Conservation (phyloP, 1,140 invertebrate species). For the Musca domestica region DNA sequence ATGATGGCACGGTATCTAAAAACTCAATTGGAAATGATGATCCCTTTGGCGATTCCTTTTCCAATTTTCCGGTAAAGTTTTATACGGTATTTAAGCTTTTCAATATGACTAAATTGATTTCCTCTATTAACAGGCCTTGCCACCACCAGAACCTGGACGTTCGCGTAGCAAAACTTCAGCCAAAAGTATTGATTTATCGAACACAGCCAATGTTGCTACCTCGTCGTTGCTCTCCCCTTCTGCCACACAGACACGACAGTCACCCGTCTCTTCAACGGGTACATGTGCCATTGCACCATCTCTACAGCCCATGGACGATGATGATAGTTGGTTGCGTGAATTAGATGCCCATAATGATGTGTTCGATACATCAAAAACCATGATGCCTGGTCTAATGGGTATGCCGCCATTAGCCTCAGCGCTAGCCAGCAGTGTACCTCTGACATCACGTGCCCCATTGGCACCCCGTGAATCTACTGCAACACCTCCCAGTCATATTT, state of each 20-base stretch:
- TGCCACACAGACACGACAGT: constrained; percentile 12
- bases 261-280: constrained; percentile 24
- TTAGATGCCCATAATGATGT: constrained; percentile 48
- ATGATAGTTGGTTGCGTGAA: constrained; percentile 48
- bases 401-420: constrained; percentile 21
- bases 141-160: constrained; percentile 58
- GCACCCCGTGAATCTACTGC: constrained; percentile 44
- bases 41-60: constrained; percentile 80
- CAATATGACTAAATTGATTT: background rate
- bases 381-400: constrained; percentile 28
- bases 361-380: constrained; percentile 46
- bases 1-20: constrained; percentile 54
- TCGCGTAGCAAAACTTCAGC: constrained; percentile 42
- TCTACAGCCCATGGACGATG: constrained; percentile 32
- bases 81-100: too few relatives aligned
- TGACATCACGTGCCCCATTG: constrained; percentile 33
- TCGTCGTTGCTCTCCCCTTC: constrained; percentile 37
- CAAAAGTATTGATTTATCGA: constrained; percentile 31
- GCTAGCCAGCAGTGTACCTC: constrained; percentile 30
- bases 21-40: constrained; percentile 57
- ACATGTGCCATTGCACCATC: constrained; percentile 34
- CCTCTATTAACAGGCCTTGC: constrained; percentile 56
- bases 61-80: constrained; percentile 61
- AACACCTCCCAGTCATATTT: constrained; percentile 42
- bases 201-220: constrained; percentile 28